phyloP scores from a whole-genome alignment of 2,797 vertebrate genomes.

The Neostethus bicornis region DNA sequence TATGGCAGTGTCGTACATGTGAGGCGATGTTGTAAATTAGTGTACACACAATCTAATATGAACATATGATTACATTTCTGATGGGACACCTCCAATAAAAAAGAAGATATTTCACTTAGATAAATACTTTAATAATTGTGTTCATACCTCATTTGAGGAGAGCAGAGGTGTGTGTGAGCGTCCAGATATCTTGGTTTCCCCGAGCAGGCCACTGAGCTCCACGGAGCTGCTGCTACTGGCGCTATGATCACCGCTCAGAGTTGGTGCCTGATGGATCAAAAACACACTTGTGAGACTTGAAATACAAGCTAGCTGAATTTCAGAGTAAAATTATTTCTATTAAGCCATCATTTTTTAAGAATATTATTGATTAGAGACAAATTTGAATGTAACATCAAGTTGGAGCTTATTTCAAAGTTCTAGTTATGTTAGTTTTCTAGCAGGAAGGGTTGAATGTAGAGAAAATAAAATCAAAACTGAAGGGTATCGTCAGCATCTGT shows the following conservation, averaged over 20 bases:
- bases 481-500: slow-evolving; percentile 3
- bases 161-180: slow-evolving; percentile 81
- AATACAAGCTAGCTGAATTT: slow-evolving; percentile 16
- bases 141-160: slow-evolving; percentile 91
- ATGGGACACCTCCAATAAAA: background rate
- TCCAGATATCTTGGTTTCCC: slow-evolving; percentile 83
- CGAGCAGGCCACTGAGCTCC: slow-evolving; percentile 87
- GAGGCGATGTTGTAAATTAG: background rate
- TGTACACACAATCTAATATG: background rate
- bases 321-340: slow-evolving; percentile 19
- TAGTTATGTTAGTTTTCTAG: slow-evolving; percentile 10
- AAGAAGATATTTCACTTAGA: slow-evolving; percentile 1
- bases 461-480: slow-evolving; percentile 16
- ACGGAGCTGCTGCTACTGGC: slow-evolving; percentile 93
- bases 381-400: slow-evolving; percentile 16
- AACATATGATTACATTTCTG: background rate
- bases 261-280: slow-evolving; percentile 81
- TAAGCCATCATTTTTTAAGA: too few species aligned
- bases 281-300: slow-evolving; percentile 17
- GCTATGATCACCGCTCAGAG: slow-evolving; percentile 87
- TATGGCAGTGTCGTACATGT: background rate
- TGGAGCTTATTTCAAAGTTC: slow-evolving; percentile 25
- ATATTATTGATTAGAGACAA: slow-evolving; percentile 23
- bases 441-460: slow-evolving; percentile 1
- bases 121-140: background rate